Percentiles rank a stretch among this genome's conserved stretches.
These are phyloP conservation scores for Phytoseiulus persimilis DNA, from an alignment of 2,888 invertebrate species.

Conservation along the genomic window DNA sequence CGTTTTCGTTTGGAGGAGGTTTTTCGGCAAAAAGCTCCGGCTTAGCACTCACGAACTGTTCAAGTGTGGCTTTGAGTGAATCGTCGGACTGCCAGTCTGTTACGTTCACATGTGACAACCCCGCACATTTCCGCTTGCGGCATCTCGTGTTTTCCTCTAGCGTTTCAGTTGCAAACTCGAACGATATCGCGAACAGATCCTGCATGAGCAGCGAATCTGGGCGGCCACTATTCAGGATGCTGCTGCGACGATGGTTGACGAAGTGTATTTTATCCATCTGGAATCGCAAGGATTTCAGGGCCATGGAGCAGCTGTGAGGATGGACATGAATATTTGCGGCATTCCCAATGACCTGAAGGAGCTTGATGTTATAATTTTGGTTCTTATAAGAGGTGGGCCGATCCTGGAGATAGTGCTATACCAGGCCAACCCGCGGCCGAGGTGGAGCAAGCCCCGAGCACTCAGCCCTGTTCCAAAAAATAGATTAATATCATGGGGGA, in stretches of 20 bases:
- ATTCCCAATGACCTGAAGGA: too few relatives aligned
- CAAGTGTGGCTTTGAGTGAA: not conserved
- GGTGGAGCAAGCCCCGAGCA: conserved; percentile 59
- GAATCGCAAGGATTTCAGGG: not conserved
- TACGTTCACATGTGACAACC: too few relatives aligned
- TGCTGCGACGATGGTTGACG: not conserved
- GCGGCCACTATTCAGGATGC: not conserved
- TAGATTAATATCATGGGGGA: conserved; percentile 48
- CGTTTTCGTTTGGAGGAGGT: not conserved
- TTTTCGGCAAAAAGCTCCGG: not conserved
- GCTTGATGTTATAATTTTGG: conserved; percentile 40
- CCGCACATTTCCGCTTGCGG: not conserved
- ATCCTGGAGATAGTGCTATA: conserved; percentile 62
- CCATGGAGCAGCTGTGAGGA: too few relatives aligned
- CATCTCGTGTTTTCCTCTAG: not conserved
- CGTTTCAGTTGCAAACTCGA: not conserved
- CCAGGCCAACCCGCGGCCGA: conserved; percentile 62
- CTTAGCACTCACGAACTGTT: not conserved
- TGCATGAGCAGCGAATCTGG: not conserved
- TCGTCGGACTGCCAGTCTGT: not conserved
- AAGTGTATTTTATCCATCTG: not conserved
- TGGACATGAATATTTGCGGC: too few relatives aligned
- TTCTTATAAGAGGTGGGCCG: conserved; percentile 52
- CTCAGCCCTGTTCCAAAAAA: conserved; percentile 48
- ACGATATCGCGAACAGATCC: conserved; percentile 8